Evolutionary conservation across 1,140 invertebrate species (phyloP), one percentile per base, ranked within the genome.

Genomic region (Drosophila mayri): DNA sequence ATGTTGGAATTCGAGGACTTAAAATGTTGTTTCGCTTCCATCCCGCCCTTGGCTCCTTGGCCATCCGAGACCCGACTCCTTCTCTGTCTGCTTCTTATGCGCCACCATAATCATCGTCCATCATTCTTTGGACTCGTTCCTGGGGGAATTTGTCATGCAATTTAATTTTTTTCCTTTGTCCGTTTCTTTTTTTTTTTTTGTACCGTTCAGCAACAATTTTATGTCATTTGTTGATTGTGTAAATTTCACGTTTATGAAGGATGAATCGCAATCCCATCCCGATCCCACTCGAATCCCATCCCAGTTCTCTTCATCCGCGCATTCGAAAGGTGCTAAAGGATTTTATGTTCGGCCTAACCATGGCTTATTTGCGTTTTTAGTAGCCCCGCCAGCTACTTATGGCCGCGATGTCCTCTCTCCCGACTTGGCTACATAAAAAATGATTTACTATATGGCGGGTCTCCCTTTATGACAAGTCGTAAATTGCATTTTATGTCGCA

Each of bases 1-100:
- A 90, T 90, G 85, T 88, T 90, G 85, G 85, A 90, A 88, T 88
- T 88, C 80, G 81, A 90, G 81, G 85, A 90, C 85, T 88, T 90
- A 85, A 88, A 85, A 81, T 88, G 85, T 90, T 90, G 58, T 62
- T 82, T 72, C 71, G 46, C 74, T 54, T 22, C 25, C 18, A 18
- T 44, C 65, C 32, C 4, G 11, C 35, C 30, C 1, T 22, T 18
- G 11, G 11, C n/a, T 41, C 38, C 52, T 37, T 37, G 28, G 38
- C 46, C 30, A 20, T 14, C 18, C 28, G 28, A 32, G 6, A 14
- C 49, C 28, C n/a, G 28, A 32, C 55, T 73, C 54, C 37, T 28
- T 70, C 32, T 67, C 61, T 16, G 38, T 43, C 66, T 35, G 61
- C 43, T 20, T 49, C 72, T 49, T 66, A 25, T 76, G 63, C 76